A percentile compares a stretch with the other conserved stretches of the same genome.
phyloP scores from a whole-genome alignment of 2,888 invertebrate species.

The Dendrolimus pini region DNA sequence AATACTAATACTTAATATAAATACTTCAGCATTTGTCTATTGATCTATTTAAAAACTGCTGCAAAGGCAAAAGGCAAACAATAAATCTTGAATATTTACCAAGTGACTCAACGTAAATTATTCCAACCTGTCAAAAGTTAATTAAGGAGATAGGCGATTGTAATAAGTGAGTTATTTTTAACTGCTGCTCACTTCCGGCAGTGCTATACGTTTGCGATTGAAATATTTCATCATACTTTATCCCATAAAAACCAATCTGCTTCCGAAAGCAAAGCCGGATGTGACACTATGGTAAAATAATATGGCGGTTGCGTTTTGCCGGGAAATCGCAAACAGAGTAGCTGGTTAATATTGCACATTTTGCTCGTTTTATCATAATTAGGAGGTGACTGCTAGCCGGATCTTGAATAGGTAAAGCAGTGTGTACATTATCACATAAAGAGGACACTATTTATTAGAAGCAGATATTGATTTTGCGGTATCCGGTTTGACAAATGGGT shows the following conservation, averaged over 20 bases:
- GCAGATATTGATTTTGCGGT: background rate
- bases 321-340: slow-evolving; percentile 12
- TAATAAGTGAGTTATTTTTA: background rate
- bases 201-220: background rate
- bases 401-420: slow-evolving; percentile 27
- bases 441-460: background rate
- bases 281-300: slow-evolving; percentile 13
- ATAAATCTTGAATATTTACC: background rate
- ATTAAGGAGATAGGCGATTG: background rate
- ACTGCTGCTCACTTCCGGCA: background rate
- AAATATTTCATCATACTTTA: background rate
- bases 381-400: slow-evolving; percentile 39
- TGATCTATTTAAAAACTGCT: slow-evolving; percentile 9
- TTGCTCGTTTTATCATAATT: slow-evolving; percentile 30
- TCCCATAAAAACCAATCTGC: background rate
- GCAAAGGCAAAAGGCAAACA: background rate
- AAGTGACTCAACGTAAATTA: background rate
- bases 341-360: slow-evolving; percentile 18
- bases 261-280: slow-evolving; percentile 5
- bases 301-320: slow-evolving; percentile 14
- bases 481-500: background rate
- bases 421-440: slow-evolving; percentile 13
- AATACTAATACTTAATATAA: too few relatives aligned
- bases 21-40: slow-evolving; percentile 29
- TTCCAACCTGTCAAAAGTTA: background rate